Evolutionary conservation across 2,797 vertebrate species (phyloP).

Genomic region (Lacerta viridis): DNA sequence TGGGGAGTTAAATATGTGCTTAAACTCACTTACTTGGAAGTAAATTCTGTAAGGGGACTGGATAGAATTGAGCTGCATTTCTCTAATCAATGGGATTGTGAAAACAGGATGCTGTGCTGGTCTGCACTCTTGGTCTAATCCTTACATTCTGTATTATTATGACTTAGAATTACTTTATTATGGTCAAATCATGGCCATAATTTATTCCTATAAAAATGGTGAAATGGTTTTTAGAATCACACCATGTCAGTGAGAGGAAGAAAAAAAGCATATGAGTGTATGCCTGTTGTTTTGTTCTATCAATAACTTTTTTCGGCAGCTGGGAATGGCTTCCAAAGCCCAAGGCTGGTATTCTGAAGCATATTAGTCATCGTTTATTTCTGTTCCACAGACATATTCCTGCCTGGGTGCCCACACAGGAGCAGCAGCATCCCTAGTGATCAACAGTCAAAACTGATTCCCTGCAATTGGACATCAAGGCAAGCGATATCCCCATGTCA

Average conservation of each 20-base stretch:
- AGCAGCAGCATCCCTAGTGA: conserved; percentile 54
- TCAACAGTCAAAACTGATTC: conserved; percentile 62
- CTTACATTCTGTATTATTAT: no score
- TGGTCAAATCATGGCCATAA: background rate
- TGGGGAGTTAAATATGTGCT: conserved; percentile 18
- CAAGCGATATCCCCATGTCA: conserved; percentile 63
- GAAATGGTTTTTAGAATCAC: background rate
- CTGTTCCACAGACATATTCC: conserved; percentile 54
- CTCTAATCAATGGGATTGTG: background rate
- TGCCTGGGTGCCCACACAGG: conserved; percentile 60
- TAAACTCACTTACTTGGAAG: background rate
- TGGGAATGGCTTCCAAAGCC: conserved; percentile 57
- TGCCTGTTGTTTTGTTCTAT: conserved; percentile 44
- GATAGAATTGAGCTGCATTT: background rate
- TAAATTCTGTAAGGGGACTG: background rate
- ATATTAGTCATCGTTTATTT: conserved; percentile 69
- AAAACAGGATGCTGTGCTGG: no score
- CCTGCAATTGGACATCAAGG: conserved; percentile 47
- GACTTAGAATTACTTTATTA: background rate
- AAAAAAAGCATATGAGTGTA: background rate
- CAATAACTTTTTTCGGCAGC: conserved; percentile 66
- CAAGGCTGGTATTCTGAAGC: conserved; percentile 54
- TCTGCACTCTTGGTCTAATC: no score
- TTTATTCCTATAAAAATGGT: background rate
- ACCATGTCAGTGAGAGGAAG: background rate